Base-by-base conservation (phyloP, 1,140 invertebrate species). In the Pogonus chalceus region DNA sequence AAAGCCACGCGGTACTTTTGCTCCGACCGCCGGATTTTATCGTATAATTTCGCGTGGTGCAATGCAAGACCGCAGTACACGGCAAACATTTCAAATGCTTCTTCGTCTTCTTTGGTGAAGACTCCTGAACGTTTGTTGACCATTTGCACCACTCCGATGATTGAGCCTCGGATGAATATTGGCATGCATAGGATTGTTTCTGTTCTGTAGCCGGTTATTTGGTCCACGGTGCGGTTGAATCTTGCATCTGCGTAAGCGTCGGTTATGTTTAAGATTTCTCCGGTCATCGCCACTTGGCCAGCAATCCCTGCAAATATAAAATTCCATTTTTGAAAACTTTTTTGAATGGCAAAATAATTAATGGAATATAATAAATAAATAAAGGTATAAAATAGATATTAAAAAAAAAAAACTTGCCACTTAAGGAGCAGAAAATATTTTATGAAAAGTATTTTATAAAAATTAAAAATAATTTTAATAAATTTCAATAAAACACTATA, bases 81-180 rank as follows among this genome's bases (percentile, higher is more conserved):
- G 1, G 88, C 87, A 66, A 91, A 91, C 43, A 81, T 85, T 68
- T 88, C 82, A 72, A 92, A 92, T 1, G 85, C 81, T 60, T 85
- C 82, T 70, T 90, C 87, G 63, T 92, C 89, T 49, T 83, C 79
- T 57, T 79, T 80, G 12, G 77, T 85, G 64, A 91, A 91, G 20
- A 67, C 65, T 1, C 83, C 83, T 24, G 74, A 69, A 20, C 79
- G 70, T 69, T 91, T 91, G 65, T 91, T 91, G 0, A 91, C 86
- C 88, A 92, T 91, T 72, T 92, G 88, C 2, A 92, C 85, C 1
- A 92, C 88, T 7, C 88, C 88, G 49, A 89, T 87, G 22, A 58
- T 52, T 57, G 75, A 76, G 16, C 80, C 80, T 55, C 85, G 71
- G 47, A 88, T 88, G 65, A 84, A 82, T 47, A 92, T 87, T 0